These are phyloP conservation scores for Babyrousa celebensis DNA, from an alignment of 2,797 vertebrate genomes.

Conservation along the genomic window DNA sequence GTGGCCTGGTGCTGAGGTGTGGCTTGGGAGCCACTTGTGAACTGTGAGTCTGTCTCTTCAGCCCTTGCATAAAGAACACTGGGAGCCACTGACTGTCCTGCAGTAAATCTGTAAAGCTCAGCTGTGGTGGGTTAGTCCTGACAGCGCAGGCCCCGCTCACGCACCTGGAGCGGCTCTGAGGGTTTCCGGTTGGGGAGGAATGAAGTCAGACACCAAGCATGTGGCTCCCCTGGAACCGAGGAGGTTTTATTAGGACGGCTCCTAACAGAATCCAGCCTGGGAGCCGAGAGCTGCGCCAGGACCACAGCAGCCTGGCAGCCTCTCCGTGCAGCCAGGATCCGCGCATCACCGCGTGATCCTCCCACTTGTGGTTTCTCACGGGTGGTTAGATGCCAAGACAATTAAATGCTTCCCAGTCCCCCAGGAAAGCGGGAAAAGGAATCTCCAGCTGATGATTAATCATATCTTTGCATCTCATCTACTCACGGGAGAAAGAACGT, in stretches of 20 bases:
- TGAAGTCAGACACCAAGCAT: not conserved
- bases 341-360: not conserved
- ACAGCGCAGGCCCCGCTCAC: not conserved
- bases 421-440: not conserved
- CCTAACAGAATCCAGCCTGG: not conserved
- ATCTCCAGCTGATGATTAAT: not conserved
- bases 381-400: not conserved
- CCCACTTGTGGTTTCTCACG: not conserved
- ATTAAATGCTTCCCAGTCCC: not conserved
- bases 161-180: fast-evolving
- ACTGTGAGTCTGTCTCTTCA: not conserved
- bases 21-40: not conserved
- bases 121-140: not conserved
- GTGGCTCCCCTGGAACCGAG: not conserved
- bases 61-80: not conserved
- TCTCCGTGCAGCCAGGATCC: not conserved
- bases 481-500: not conserved
- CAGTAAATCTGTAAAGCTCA: not conserved
- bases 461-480: not conserved
- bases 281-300: not conserved
- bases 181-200: not conserved
- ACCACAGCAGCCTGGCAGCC: not conserved
- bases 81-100: too few species aligned
- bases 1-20: not conserved
- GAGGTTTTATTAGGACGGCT: not conserved